Evolutionary conservation across 2,113 vertebrate species (phyloP).

Genomic region (Lepisosteus oculatus): DNA sequence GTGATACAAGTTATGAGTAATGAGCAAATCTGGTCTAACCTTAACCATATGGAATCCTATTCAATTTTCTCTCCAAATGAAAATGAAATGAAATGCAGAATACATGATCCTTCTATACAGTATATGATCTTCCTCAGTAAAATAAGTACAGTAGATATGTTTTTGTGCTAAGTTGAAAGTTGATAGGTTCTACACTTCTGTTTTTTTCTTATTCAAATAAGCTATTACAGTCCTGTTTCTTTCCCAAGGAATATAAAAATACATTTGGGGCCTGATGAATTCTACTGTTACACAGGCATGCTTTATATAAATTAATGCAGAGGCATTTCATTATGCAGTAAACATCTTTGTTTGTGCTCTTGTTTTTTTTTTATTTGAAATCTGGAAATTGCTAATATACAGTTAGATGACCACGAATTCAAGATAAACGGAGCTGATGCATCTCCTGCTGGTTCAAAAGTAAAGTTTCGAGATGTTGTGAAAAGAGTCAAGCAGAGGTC

Average conservation of each 20-base stretch:
- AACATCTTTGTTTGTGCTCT: not conserved
- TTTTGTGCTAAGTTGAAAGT: not conserved
- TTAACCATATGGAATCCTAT: too few species aligned
- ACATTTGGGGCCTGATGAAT: not conserved
- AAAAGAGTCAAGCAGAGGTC: conserved; percentile 54
- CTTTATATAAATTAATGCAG: too few species aligned
- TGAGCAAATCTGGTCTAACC: too few species aligned
- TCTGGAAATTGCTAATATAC: not conserved
- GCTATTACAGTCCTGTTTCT: too few species aligned
- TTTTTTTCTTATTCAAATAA: not conserved
- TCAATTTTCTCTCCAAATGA: too few species aligned
- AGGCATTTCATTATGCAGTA: too few species aligned
- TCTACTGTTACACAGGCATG: not conserved
- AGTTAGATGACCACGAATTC: conserved; percentile 38
- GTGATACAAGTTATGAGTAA: not conserved
- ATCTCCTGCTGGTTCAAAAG: conserved; percentile 43
- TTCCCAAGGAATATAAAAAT: too few species aligned
- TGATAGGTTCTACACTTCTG: too few species aligned
- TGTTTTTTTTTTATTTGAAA: conserved; percentile 17
- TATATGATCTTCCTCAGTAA: too few species aligned
- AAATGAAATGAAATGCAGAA: too few species aligned
- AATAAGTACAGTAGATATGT: not conserved
- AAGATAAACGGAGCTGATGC: conserved; percentile 34
- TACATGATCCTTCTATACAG: not conserved
- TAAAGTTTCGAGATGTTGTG: conserved; percentile 50